These are phyloP conservation scores for Sisyra terminalis DNA, from an alignment of 2,888 invertebrate genomes.

Conservation along the genomic window DNA sequence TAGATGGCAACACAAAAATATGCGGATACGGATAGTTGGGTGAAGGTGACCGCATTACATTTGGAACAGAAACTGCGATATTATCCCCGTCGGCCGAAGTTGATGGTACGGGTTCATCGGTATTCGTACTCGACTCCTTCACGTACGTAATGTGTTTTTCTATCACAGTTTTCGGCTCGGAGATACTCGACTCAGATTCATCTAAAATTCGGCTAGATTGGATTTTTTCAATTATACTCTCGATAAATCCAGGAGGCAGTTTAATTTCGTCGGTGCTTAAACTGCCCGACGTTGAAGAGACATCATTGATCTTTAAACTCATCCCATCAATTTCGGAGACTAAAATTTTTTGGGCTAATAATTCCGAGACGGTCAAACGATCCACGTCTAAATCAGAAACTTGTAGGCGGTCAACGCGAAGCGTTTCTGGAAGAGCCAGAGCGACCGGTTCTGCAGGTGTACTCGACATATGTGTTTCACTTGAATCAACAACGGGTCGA, in stretches of 20 bases:
- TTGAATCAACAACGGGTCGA: not conserved
- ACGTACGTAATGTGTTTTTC: constrained; percentile 2
- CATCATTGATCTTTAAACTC: constrained; percentile 52
- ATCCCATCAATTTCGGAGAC: constrained; percentile 69
- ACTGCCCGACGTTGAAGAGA: constrained; percentile 51
- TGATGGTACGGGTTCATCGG: constrained; percentile 3
- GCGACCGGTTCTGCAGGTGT: not conserved
- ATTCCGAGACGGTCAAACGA: constrained; percentile 55
- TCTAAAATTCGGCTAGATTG: constrained; percentile 20
- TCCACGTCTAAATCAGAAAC: constrained; percentile 65
- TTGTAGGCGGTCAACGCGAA: constrained; percentile 44
- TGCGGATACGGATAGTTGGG: not conserved
- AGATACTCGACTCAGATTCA: constrained; percentile 14
- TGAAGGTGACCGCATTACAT: not conserved
- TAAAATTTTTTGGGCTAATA: constrained; percentile 62
- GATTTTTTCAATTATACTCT: constrained; percentile 40
- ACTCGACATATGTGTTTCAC: not conserved
- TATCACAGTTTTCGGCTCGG: constrained; percentile 20
- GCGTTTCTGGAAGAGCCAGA: constrained; percentile 7
- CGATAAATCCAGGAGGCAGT: constrained; percentile 48
- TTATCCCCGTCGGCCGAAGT: not conserved
- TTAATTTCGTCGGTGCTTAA: constrained; percentile 50
- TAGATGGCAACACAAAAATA: constrained; percentile 4
- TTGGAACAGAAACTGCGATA: not conserved
- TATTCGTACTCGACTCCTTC: constrained; percentile 7